Percentiles rank a stretch among this genome's conserved stretches.
Conservation (phyloP, 2,797 vertebrate genomes). For the Acanthopagrus latus region DNA sequence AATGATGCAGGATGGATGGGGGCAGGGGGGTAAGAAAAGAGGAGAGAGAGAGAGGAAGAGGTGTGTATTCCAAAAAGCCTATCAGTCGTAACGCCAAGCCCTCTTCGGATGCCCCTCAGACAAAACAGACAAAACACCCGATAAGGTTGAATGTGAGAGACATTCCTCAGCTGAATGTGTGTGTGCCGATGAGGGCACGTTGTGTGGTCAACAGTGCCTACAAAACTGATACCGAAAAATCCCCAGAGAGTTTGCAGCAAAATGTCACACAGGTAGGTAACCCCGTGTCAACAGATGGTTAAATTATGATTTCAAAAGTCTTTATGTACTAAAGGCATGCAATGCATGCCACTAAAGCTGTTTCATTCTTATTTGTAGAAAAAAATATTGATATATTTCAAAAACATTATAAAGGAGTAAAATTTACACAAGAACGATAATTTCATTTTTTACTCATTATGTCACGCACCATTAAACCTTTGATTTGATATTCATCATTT, state of each 20-base stretch:
- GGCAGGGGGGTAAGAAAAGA: conserved; percentile 15
- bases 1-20: conserved; percentile 23
- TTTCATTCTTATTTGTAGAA: neutral
- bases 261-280: conserved; percentile 22
- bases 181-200: conserved; percentile 68
- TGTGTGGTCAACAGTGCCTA: conserved; percentile 71
- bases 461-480: neutral
- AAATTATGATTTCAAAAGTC: neutral
- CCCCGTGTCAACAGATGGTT: neutral
- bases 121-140: conserved; percentile 83
- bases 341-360: neutral
- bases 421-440: neutral
- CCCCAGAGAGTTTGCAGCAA: conserved; percentile 17
- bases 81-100: conserved; percentile 70
- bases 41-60: conserved; percentile 40
- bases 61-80: conserved; percentile 71
- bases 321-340: neutral
- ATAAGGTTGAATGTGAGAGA: conserved; percentile 79
- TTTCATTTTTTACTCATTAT: neutral
- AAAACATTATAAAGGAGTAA: neutral
- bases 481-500: neutral
- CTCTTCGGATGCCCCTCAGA: conserved; percentile 78
- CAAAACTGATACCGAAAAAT: conserved; percentile 56
- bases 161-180: conserved; percentile 79
- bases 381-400: neutral